Base-by-base conservation (phyloP, 1,140 invertebrate species). In the Idris sp. region DNA sequence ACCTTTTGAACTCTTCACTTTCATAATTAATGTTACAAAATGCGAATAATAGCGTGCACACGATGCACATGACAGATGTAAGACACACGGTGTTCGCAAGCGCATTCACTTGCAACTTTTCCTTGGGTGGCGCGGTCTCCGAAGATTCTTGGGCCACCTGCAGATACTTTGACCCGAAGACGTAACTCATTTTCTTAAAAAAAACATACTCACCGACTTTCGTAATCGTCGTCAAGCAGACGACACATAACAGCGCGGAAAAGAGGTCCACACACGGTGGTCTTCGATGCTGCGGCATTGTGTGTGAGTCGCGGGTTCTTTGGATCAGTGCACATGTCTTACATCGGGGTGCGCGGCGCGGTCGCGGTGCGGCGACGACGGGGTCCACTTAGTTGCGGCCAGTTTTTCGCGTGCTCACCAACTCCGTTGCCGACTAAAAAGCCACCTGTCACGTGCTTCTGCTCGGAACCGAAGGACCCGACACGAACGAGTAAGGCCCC, bases 401-500 rank as follows among this genome's bases (percentile, higher is more conserved):
- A 25, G 38, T 13, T 18, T 22, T 6, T 16, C 14, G 13, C 33
- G 33, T 1, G 46, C 2, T 22, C n/a, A 30, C 56, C 56, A 16
- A 13, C 35, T 1, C 3, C n/a, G n/a, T n/a, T n/a, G n/a, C n/a
- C n/a, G n/a, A n/a, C n/a, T n/a, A n/a, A n/a, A n/a, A n/a, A n/a
- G 15, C 8, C 33, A 31, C 28, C 25, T 22, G 36, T 14, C 68
- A 76, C 77, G 78, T 74, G 71, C 35, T 49, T n/a, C n/a, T n/a
- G n/a, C n/a, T n/a, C n/a, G n/a, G 8, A 8, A 25, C 22, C 22
- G 13, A 1, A 64, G 53, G 49, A 71, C 36, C 61, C 28, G 53
- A 74, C 38, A 35, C 58, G 68, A 41, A 64, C 46, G 36, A 56
- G 49, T 71, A 71, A 77, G 71, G 67, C 64, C 67, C 64, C 58